phyloP scores from a whole-genome alignment of 2,888 invertebrate species.

The Drosophila nigricruria region DNA sequence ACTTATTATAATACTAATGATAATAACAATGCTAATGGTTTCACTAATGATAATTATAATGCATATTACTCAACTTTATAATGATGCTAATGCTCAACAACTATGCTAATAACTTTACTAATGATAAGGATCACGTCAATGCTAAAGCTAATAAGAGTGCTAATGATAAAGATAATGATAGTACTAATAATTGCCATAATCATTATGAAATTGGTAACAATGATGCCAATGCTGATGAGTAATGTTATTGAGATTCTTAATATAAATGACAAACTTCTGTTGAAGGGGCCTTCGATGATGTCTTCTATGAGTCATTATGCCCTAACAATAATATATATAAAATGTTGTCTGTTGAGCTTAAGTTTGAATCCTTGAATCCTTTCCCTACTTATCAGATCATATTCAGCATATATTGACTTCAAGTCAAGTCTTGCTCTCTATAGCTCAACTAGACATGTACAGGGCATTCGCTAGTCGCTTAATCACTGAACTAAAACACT shows the following conservation, averaged over 20 bases:
- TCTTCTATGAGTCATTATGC: background rate
- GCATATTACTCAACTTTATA: background rate
- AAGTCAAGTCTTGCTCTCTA: background rate
- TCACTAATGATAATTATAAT: background rate
- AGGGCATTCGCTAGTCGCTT: constrained; percentile 23
- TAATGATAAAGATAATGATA: background rate
- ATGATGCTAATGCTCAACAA: too few species aligned
- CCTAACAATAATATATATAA: background rate
- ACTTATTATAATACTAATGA: too few species aligned
- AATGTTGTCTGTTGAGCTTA: too few species aligned
- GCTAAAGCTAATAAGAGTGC: background rate
- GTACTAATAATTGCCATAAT: too few species aligned
- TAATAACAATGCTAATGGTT: background rate
- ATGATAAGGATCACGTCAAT: background rate
- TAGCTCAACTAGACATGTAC: background rate
- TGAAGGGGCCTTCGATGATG: background rate
- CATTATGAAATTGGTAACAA: background rate
- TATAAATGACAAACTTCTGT: background rate
- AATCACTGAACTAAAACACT: background rate
- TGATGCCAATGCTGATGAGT: background rate
- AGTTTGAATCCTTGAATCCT: background rate
- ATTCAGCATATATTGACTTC: background rate
- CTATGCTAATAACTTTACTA: background rate
- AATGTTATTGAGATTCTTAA: background rate
- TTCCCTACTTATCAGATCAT: background rate